phyloP scores from a whole-genome alignment of 2,797 vertebrate species.

The Alcedo atthis region DNA sequence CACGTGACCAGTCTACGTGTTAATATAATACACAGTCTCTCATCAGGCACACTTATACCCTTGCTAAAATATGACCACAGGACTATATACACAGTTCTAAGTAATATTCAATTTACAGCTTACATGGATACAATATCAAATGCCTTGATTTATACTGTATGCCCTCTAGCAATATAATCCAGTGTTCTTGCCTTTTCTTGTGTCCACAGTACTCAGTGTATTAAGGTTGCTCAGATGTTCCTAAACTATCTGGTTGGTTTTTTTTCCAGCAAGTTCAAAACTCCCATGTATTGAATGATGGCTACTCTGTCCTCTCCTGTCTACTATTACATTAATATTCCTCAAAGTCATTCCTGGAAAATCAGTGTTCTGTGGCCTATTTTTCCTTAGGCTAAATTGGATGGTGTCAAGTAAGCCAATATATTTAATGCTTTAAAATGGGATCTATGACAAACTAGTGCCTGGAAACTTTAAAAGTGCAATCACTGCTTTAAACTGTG shows the following conservation, averaged over 20 bases:
- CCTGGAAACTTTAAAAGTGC: not conserved
- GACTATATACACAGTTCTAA: slow-evolving; percentile 6
- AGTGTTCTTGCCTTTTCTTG: slow-evolving; percentile 6
- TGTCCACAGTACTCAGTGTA: not conserved
- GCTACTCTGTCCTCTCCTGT: not conserved
- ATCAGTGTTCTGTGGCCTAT: not conserved
- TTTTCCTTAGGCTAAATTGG: slow-evolving; percentile 18
- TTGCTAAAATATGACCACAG: slow-evolving; percentile 20
- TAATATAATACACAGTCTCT: not conserved
- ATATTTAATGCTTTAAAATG: slow-evolving; percentile 17
- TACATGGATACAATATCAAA: slow-evolving; percentile 49
- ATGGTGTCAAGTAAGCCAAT: slow-evolving; percentile 17
- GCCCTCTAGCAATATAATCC: slow-evolving; percentile 43
- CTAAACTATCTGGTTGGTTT: not conserved
- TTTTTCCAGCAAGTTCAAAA: slow-evolving; percentile 4
- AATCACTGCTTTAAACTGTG: not conserved
- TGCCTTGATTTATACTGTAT: slow-evolving; percentile 55
- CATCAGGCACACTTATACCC: not conserved
- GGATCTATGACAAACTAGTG: not conserved
- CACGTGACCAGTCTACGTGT: not conserved
- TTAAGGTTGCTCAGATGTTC: slow-evolving; percentile 16
- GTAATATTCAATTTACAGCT: slow-evolving; percentile 57
- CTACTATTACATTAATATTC: slow-evolving; percentile 5
- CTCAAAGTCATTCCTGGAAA: slow-evolving; percentile 26
- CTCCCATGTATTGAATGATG: not conserved